A percentile compares a stretch with the other conserved stretches of the same genome.
phyloP scores from a whole-genome alignment of 92 coral and sea anemone species.

The Anthopleura xanthogrammica region DNA sequence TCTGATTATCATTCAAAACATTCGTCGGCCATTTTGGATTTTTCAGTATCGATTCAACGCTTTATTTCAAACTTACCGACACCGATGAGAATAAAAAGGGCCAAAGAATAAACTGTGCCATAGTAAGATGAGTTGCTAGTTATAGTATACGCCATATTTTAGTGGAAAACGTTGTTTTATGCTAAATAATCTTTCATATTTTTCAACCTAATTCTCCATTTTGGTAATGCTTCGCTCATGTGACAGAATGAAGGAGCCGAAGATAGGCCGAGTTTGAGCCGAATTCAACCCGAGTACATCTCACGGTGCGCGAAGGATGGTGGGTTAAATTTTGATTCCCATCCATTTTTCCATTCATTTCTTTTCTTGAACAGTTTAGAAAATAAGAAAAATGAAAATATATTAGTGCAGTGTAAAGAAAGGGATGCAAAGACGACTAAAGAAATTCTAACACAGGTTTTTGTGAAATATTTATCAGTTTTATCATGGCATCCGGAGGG shows the following conservation, averaged over 20 bases:
- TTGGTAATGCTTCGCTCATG: slow-evolving; percentile 45
- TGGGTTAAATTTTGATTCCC: too few relatives aligned
- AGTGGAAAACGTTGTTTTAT: background rate
- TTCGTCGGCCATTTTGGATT: slow-evolving; percentile 66
- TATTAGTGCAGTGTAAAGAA: too few relatives aligned
- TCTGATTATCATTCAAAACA: background rate
- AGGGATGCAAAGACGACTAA: too few relatives aligned
- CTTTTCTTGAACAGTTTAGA: too few relatives aligned
- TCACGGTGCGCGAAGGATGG: too few relatives aligned
- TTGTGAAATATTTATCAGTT: too few relatives aligned
- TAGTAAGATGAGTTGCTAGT: slow-evolving; percentile 73
- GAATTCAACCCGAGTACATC: background rate
- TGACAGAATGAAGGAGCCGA: slow-evolving; percentile 38
- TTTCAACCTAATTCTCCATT: slow-evolving; percentile 18
- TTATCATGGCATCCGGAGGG: too few relatives aligned
- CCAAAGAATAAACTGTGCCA: slow-evolving; percentile 63
- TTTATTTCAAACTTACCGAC: slow-evolving; percentile 63
- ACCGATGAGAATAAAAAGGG: slow-evolving; percentile 62
- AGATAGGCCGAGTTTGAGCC: background rate
- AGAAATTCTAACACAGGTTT: too few relatives aligned
- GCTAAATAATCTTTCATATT: slow-evolving; percentile 5
- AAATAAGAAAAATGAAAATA: too few relatives aligned
- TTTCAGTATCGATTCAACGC: background rate
- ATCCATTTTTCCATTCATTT: too few relatives aligned
- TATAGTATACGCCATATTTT: slow-evolving; percentile 78